A percentile compares a stretch with the other conserved stretches of the same genome.
phyloP scores from a whole-genome alignment of 2,888 invertebrate species.

The Aradus depressus region DNA sequence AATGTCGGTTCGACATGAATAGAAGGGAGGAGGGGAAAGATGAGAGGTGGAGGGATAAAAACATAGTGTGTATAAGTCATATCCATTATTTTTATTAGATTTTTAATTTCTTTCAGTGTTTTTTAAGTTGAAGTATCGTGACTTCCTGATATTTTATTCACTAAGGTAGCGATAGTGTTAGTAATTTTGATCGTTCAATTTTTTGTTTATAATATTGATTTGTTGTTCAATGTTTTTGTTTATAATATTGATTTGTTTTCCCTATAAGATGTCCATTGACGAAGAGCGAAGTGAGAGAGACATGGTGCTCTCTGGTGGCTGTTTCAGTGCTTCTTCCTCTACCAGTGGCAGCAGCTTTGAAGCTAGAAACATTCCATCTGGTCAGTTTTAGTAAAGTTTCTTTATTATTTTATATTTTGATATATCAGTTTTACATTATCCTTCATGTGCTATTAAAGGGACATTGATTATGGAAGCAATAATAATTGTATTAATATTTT shows the following conservation, averaged over 20 bases:
- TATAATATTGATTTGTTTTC: not conserved
- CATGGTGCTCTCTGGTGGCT: slow-evolving; percentile 8
- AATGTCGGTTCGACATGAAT: too few relatives aligned
- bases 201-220: not conserved
- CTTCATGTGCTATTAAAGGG: not conserved
- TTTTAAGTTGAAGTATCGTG: too few relatives aligned
- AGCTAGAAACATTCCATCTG: slow-evolving; percentile 25
- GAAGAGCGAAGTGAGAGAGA: slow-evolving; percentile 17
- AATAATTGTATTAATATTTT: not conserved
- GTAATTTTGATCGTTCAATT: not conserved
- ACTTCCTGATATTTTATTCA: too few relatives aligned
- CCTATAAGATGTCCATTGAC: slow-evolving; percentile 23
- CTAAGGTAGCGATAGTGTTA: not conserved
- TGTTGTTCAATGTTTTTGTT: not conserved
- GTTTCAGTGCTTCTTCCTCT: slow-evolving; percentile 43
- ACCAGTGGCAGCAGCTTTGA: slow-evolving; percentile 41
- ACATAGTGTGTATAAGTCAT: too few relatives aligned
- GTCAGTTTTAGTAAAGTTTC: not conserved
- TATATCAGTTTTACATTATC: not conserved
- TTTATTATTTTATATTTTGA: not conserved
- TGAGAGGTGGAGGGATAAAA: too few relatives aligned
- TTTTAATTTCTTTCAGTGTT: too few relatives aligned
- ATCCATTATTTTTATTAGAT: too few relatives aligned
- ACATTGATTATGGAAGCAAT: not conserved
- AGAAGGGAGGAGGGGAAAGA: too few relatives aligned